Conservation (phyloP, 1,140 invertebrate genomes). For the Neomicropteryx cornuta region DNA sequence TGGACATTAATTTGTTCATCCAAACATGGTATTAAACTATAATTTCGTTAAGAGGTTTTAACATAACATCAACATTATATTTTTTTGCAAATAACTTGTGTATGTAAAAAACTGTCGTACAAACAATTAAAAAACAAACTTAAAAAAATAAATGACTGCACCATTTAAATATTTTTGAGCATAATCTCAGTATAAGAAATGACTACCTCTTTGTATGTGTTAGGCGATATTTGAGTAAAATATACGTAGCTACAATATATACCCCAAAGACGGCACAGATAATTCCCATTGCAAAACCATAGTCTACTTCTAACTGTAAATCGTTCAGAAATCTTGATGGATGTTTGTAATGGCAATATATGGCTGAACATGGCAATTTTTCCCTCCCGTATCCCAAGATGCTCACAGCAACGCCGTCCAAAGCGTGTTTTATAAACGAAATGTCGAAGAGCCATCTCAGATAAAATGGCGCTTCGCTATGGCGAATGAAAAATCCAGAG, state of each 20-base stretch:
- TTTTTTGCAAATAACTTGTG: too few species aligned
- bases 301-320: too few species aligned
- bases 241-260: constrained; percentile 53
- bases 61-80: too few species aligned
- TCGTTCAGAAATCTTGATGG: constrained; percentile 59
- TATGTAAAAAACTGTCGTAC: too few species aligned
- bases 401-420: constrained; percentile 54
- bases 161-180: too few species aligned
- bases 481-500: constrained; percentile 81
- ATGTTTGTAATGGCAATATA: constrained; percentile 59
- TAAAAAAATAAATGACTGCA: too few species aligned
- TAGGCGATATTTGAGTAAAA: constrained; percentile 52
- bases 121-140: too few species aligned
- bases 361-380: constrained; percentile 47
- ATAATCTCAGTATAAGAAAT: too few species aligned
- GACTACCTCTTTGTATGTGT: constrained; percentile 32
- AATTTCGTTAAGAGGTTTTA: too few species aligned
- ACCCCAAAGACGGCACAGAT: constrained; percentile 48
- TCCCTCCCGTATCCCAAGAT: constrained; percentile 56
- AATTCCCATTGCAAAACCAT: constrained; percentile 34
- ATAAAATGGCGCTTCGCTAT: constrained; percentile 67
- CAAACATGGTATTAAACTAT: too few species aligned
- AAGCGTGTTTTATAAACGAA: constrained; percentile 70
- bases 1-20: too few species aligned
- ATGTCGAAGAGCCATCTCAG: constrained; percentile 79